These are phyloP conservation scores for Portunus trituberculatus DNA, from an alignment of 1,140 invertebrate species.

Conservation along the genomic window DNA sequence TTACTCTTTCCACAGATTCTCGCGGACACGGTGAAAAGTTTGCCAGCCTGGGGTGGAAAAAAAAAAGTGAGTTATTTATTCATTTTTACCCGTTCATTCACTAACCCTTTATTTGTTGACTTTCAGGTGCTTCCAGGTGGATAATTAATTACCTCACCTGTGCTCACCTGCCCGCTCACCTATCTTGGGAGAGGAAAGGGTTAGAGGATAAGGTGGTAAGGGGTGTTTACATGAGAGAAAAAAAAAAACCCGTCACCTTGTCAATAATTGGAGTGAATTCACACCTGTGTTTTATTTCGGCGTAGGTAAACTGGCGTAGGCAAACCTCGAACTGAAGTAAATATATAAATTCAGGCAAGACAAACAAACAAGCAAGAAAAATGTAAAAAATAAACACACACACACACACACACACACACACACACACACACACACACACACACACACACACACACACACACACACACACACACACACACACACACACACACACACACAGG, in stretches of 20 bases:
- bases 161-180: not conserved
- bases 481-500: no score
- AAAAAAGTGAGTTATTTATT: not conserved
- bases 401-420: slow-evolving; percentile 8
- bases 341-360: not conserved
- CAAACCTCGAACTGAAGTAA: not conserved
- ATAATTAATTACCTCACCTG: not conserved
- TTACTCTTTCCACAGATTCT: not conserved
- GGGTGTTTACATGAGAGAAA: not conserved
- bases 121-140: not conserved
- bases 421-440: slow-evolving; percentile 20
- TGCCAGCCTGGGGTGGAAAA: not conserved
- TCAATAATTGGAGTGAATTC: not conserved
- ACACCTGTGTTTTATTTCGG: not conserved
- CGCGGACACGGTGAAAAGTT: not conserved
- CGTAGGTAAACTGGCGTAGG: not conserved
- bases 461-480: no score
- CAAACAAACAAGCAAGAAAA: slow-evolving; percentile 23
- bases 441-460: not conserved
- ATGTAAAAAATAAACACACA: not conserved
- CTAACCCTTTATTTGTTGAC: not conserved
- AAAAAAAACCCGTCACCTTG: not conserved
- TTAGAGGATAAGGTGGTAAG: not conserved
- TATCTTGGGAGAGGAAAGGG: not conserved
- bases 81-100: not conserved